Conservation (phyloP, 2,113 vertebrate species). For the Aleadryas rufinucha region DNA sequence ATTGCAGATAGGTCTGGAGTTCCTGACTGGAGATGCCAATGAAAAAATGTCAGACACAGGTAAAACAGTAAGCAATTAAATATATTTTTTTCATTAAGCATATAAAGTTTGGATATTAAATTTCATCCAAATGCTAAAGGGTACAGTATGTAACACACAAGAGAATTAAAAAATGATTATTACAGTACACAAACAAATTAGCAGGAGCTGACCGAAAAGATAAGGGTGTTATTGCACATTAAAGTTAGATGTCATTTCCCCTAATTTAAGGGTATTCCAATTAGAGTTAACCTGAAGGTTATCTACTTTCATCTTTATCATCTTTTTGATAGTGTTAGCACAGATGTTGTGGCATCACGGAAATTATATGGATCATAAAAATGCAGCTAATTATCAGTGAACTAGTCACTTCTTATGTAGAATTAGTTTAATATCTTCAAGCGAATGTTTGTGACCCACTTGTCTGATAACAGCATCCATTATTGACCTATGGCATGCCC, state of each 20-base stretch:
- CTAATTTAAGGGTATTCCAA: constrained; percentile 61
- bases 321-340: neutral
- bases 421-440: constrained; percentile 60
- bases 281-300: constrained; percentile 60
- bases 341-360: neutral
- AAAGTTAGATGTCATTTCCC: constrained; percentile 47
- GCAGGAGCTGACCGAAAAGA: constrained; percentile 52
- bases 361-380: constrained; percentile 30
- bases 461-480: constrained; percentile 54
- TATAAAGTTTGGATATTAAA: neutral
- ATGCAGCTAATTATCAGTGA: constrained; percentile 21
- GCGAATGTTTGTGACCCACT: constrained; percentile 56
- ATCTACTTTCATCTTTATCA: constrained; percentile 23
- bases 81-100: neutral
- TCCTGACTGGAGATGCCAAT: neutral
- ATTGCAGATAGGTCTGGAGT: neutral
- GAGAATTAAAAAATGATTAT: constrained; percentile 19
- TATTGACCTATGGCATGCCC: constrained; percentile 70
- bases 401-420: constrained; percentile 51
- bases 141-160: neutral
- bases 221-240: constrained; percentile 50
- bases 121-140: neutral
- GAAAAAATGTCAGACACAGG: neutral
- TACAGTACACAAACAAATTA: constrained; percentile 57
- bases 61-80: neutral